Percentiles rank a stretch among this genome's conserved stretches.
Evolutionary conservation across 2,113 vertebrate species (phyloP).

Genomic region (Taurulus bubalis): DNA sequence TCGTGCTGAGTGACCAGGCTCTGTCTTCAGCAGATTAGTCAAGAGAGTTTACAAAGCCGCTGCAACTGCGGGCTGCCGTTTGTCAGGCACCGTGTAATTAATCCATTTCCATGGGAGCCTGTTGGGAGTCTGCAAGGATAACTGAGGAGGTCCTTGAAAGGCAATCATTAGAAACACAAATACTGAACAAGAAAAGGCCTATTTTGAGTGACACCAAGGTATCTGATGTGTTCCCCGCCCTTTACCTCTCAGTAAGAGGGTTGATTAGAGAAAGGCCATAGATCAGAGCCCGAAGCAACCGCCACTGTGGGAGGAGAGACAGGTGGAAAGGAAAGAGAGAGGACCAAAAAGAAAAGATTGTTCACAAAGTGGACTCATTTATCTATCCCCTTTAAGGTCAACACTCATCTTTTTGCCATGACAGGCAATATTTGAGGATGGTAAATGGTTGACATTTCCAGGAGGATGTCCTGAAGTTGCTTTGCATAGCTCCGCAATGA

Average conservation of each 20-base stretch:
- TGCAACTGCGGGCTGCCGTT: slow-evolving; percentile 59
- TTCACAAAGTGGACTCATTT: slow-evolving; percentile 74
- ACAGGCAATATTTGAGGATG: slow-evolving; percentile 71
- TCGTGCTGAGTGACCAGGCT: slow-evolving; percentile 69
- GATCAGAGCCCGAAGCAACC: slow-evolving; percentile 50
- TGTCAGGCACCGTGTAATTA: slow-evolving; percentile 74
- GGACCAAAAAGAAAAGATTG: slow-evolving; percentile 47
- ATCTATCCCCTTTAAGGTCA: slow-evolving; percentile 73
- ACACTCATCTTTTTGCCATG: slow-evolving; percentile 61
- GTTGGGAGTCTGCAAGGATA: slow-evolving; percentile 61
- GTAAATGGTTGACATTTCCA: slow-evolving; percentile 82
- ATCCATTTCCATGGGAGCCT: slow-evolving; percentile 70
- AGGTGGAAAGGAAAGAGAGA: slow-evolving; percentile 51
- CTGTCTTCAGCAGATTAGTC: slow-evolving; percentile 76
- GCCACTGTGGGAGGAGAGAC: slow-evolving; percentile 15
- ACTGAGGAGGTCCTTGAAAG: slow-evolving; percentile 59
- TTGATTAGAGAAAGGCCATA: slow-evolving; percentile 65
- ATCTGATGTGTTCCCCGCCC: slow-evolving; percentile 45
- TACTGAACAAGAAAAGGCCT: slow-evolving; percentile 27
- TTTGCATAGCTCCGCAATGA: slow-evolving; percentile 40
- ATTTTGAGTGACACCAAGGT: slow-evolving; percentile 42
- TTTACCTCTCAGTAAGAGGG: slow-evolving; percentile 59
- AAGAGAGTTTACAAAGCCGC: slow-evolving; percentile 70
- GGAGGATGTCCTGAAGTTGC: slow-evolving; percentile 59
- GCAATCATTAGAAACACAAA: slow-evolving; percentile 65